These are phyloP conservation scores for Danaus melanippus DNA, from an alignment of 1,140 invertebrate genomes.

Conservation along the genomic window DNA sequence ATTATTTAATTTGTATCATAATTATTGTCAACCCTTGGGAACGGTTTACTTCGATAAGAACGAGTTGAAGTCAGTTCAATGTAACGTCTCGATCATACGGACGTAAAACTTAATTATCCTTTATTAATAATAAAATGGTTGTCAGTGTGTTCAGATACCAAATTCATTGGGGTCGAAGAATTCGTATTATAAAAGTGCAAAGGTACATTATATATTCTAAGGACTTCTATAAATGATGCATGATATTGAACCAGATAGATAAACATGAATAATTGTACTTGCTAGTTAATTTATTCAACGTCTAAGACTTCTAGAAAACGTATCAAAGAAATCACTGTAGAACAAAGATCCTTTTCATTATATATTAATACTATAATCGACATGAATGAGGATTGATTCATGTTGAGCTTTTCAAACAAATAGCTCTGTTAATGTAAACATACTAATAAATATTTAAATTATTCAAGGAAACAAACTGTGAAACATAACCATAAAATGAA, in stretches of 20 bases:
- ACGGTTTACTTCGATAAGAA: constrained; percentile 31
- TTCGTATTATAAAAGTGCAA: constrained; percentile 46
- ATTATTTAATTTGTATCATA: no score
- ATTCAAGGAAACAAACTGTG: no score
- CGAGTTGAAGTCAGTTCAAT: constrained; percentile 13
- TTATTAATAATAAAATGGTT: constrained; percentile 27
- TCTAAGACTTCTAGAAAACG: constrained; percentile 1
- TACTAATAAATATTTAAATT: no score
- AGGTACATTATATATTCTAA: constrained; percentile 28
- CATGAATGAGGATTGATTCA: background rate
- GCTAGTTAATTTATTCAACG: background rate
- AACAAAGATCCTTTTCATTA: constrained; percentile 1
- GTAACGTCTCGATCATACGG: constrained; percentile 6
- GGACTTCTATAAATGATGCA: background rate
- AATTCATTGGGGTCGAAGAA: constrained; percentile 26
- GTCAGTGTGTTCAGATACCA: constrained; percentile 38
- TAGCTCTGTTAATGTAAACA: no score
- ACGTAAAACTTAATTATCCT: constrained; percentile 15
- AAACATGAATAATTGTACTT: background rate
- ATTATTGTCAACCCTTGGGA: constrained; percentile 9
- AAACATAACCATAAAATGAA: no score
- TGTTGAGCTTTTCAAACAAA: no score
- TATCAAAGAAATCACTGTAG: constrained; percentile 1
- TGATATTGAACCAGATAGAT: background rate
- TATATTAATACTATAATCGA: background rate